These are phyloP conservation scores for Anas platyrhynchos DNA, from an alignment of 2,113 vertebrate species.

Conservation along the genomic window DNA sequence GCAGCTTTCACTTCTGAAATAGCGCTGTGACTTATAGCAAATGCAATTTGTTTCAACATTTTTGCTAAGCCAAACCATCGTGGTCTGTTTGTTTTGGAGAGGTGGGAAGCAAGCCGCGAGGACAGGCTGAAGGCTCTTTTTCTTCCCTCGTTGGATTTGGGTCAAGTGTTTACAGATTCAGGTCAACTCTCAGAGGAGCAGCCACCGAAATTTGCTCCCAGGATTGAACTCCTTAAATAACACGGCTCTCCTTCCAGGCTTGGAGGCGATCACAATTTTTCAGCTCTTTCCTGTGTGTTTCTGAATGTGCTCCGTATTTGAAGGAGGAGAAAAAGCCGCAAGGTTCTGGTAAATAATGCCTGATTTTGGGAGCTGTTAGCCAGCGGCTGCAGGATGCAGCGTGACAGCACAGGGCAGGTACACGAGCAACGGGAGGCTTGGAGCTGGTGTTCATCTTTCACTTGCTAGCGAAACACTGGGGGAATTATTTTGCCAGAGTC, in stretches of 20 bases:
- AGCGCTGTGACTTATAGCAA: neutral
- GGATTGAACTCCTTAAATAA: neutral
- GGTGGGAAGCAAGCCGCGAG: neutral
- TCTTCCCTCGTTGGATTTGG: neutral
- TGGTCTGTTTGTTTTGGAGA: neutral
- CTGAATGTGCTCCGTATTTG: neutral
- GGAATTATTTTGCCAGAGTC: neutral
- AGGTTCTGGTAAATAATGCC: neutral
- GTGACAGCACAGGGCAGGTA: neutral
- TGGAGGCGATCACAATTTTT: neutral
- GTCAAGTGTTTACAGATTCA: neutral
- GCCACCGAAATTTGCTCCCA: neutral
- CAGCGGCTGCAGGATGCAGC: neutral
- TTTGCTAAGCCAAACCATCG: neutral
- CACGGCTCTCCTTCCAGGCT: accelerated
- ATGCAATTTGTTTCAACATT: neutral
- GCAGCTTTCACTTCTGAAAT: neutral
- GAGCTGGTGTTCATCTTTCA: neutral
- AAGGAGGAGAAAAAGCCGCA: neutral
- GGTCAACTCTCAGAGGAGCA: neutral
- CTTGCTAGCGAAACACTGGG: neutral
- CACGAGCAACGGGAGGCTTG: accelerated
- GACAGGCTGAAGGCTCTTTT: neutral
- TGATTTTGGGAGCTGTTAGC: neutral
- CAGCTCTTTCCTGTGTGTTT: neutral